phyloP scores from a whole-genome alignment of 64 coral and sea anemone genomes.

The Trachythela sp. region DNA sequence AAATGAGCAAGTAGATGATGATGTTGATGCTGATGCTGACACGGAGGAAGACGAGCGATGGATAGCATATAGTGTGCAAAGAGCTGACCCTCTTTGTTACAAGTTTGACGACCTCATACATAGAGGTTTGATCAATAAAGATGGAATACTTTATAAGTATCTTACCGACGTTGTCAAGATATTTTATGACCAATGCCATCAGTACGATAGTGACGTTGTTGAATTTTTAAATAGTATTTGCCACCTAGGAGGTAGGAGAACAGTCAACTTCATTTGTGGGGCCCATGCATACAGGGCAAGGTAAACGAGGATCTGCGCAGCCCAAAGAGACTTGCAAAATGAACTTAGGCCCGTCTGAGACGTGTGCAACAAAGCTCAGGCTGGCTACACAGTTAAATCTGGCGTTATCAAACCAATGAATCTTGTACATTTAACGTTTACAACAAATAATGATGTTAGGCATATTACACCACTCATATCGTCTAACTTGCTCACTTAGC shows the following conservation, averaged over 20 bases:
- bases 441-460: conserved; percentile 6
- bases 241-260: conserved; percentile 43
- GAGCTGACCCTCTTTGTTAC: conserved; percentile 40
- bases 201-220: conserved; percentile 34
- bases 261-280: conserved; percentile 38
- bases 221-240: conserved; percentile 46
- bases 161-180: conserved; percentile 39
- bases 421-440: conserved; percentile 33
- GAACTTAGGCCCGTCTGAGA: conserved; percentile 48
- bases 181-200: conserved; percentile 31
- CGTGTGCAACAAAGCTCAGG: conserved; percentile 47
- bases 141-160: conserved; percentile 42
- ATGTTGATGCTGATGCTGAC: not conserved
- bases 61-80: conserved; percentile 34
- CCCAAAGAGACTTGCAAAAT: conserved; percentile 32
- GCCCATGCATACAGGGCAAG: conserved; percentile 40
- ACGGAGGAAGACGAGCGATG: conserved; percentile 25
- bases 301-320: conserved; percentile 22
- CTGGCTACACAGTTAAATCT: conserved; percentile 43
- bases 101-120: conserved; percentile 42
- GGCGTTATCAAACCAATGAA: conserved; percentile 37
- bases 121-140: conserved; percentile 35
- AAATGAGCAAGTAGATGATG: not conserved
- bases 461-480: conserved; percentile 4
- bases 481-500: not conserved